Evolutionary conservation across 2,113 vertebrate genomes (phyloP).

Genomic region (Heterocephalus glaber): DNA sequence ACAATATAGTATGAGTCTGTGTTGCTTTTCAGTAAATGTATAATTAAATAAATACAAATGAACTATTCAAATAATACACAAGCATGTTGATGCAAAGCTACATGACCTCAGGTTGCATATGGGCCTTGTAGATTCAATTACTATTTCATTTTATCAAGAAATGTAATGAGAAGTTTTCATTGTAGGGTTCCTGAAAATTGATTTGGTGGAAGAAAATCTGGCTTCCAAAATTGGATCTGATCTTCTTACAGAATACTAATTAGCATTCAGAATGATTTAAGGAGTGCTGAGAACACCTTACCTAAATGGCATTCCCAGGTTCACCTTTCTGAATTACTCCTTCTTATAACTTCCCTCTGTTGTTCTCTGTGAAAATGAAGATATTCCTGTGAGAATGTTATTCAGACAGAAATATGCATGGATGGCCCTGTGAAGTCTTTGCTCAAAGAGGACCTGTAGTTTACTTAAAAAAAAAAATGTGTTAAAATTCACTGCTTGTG

Average conservation of each 20-base stretch:
- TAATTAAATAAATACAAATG: slow-evolving; percentile 58
- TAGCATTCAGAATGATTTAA: slow-evolving; percentile 55
- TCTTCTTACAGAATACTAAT: slow-evolving; percentile 41
- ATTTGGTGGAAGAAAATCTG: slow-evolving; percentile 54
- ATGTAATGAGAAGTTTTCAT: background rate
- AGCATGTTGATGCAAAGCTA: slow-evolving; percentile 34
- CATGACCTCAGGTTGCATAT: background rate
- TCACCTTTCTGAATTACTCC: background rate
- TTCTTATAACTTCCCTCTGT: background rate
- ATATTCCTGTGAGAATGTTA: background rate
- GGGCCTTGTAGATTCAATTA: slow-evolving; percentile 45
- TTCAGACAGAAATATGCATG: background rate
- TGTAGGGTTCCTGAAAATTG: slow-evolving; percentile 34
- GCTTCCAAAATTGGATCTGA: slow-evolving; percentile 53
- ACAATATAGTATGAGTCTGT: slow-evolving; percentile 43
- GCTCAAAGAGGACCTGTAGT: background rate
- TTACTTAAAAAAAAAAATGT: background rate
- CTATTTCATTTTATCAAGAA: slow-evolving; percentile 66
- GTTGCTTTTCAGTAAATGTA: slow-evolving; percentile 62
- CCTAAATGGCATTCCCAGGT: background rate
- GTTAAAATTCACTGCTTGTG: background rate
- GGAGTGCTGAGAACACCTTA: background rate
- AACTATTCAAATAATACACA: slow-evolving; percentile 20
- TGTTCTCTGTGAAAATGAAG: background rate
- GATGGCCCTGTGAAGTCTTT: background rate